Base-by-base conservation (phyloP, 1,140 invertebrate species). In the Galendromus occidentalis region DNA sequence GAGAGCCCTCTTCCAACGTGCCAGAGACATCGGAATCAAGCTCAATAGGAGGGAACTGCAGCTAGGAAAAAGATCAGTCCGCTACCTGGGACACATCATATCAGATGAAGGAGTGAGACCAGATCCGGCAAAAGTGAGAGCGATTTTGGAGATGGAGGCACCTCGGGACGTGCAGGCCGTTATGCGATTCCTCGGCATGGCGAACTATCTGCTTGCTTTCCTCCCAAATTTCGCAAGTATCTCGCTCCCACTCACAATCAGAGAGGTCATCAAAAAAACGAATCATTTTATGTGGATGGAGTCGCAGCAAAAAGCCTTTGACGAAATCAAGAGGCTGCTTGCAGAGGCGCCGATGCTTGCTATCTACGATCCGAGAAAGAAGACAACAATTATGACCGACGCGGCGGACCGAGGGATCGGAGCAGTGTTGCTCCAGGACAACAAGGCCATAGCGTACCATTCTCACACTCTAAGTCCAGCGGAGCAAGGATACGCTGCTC, bases 211-310 rank as follows among this genome's bases (percentile, higher is more conserved):
- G 47, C 1, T 68, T 12, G 55, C 65, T n/a, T 71, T 68, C 51
- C 63, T 70, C 4, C 41, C 64, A 44, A 64, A 69, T 44, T 72
- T 69, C 51, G 33, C 67, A 4, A 20, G 51, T 12, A 66, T 67
- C n/a, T 66, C 71, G 7, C 7, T n/a, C 30, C 69, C 68, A 17
- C 63, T 72, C n/a, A n/a, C n/a, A n/a, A n/a, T n/a, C n/a, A 69
- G 74, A 18, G 65, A 72, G 5, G 66, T 80, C 9, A 59, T 75
- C n/a, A 74, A 75, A 66, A 76, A 79, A 69, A 71, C 77, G 18
- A 63, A 29, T 25, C 20, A 64, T 14, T 78, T 73, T 63, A 5
- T 65, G 22, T 79, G 77, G 76, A 66, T 47, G 7, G 1, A 68
- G 0, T 44, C 73, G n/a, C 71, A 72, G 20, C 42, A 70, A 67